Conservation (phyloP, 1,140 invertebrate genomes). For the Pogonus chalceus region DNA sequence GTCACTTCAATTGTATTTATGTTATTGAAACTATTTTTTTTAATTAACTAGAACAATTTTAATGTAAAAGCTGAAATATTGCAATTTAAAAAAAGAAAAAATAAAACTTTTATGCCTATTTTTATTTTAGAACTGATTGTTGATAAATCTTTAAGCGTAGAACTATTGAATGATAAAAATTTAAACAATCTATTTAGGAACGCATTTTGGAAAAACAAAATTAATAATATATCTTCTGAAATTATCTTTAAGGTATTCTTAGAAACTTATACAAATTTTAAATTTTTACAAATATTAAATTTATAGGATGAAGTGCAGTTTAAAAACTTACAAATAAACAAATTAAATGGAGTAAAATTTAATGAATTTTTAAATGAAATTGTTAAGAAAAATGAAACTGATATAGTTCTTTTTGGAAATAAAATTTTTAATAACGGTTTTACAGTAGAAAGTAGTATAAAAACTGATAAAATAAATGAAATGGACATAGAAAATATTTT, state of each 20-base stretch:
- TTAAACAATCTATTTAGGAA: background rate
- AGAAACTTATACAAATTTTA: constrained; percentile 8
- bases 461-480: constrained; percentile 25
- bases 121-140: background rate
- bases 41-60: too few relatives aligned
- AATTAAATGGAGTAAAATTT: constrained; percentile 22
- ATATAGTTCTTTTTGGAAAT: constrained; percentile 11
- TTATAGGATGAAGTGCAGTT: constrained; percentile 24
- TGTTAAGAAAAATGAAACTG: constrained; percentile 26
- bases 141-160: background rate
- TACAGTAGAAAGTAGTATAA: constrained; percentile 24
- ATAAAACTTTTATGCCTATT: too few relatives aligned
- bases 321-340: constrained; percentile 20
- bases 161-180: background rate
- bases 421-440: constrained; percentile 25
- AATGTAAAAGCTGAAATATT: too few relatives aligned
- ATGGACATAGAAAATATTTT: constrained; percentile 26
- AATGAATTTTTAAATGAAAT: constrained; percentile 20
- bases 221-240: background rate
- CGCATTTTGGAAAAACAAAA: constrained; percentile 1
- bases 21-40: too few relatives aligned
- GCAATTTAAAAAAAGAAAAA: too few relatives aligned
- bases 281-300: too few relatives aligned
- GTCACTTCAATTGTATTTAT: too few relatives aligned
- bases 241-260: background rate